Evolutionary conservation across 2,113 vertebrate genomes (phyloP).

Genomic region (Fregetta grallaria): DNA sequence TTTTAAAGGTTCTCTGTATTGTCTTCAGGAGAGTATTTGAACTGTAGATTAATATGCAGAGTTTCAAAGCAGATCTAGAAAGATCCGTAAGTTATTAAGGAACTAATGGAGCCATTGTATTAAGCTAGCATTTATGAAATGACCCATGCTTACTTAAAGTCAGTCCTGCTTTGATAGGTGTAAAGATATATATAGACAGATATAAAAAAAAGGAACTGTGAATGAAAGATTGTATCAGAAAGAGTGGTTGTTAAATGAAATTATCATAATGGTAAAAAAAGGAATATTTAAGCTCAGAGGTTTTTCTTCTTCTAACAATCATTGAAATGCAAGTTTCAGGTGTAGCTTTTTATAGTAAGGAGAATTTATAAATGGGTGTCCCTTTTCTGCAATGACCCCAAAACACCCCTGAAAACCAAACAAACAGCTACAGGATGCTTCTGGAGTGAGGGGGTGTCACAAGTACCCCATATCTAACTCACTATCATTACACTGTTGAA

Average conservation of each 20-base stretch:
- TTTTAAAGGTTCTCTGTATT: not conserved
- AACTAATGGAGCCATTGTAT: not conserved
- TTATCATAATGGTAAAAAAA: not conserved
- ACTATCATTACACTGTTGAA: not conserved
- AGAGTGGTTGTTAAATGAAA: not conserved
- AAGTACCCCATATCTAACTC: not conserved
- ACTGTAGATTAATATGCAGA: not conserved
- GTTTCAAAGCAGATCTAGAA: not conserved
- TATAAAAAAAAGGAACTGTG: not conserved
- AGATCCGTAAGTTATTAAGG: not conserved
- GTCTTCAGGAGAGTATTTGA: not conserved
- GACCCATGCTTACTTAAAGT: not conserved
- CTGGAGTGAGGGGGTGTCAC: not conserved
- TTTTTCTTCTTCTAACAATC: not conserved
- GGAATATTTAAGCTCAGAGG: not conserved
- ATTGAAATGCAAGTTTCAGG: not conserved
- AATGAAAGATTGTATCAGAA: not conserved
- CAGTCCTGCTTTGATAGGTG: not conserved
- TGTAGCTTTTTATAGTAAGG: not conserved
- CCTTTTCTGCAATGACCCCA: not conserved
- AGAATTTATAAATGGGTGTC: not conserved
- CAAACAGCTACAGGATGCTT: not conserved
- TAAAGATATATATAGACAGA: not conserved
- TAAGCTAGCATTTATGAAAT: not conserved
- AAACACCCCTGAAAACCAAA: not conserved